A percentile compares a stretch with the other conserved stretches of the same genome.
These are phyloP conservation scores for Drosophila biarmipes DNA, from an alignment of 1,140 invertebrate species.

Conservation along the genomic window DNA sequence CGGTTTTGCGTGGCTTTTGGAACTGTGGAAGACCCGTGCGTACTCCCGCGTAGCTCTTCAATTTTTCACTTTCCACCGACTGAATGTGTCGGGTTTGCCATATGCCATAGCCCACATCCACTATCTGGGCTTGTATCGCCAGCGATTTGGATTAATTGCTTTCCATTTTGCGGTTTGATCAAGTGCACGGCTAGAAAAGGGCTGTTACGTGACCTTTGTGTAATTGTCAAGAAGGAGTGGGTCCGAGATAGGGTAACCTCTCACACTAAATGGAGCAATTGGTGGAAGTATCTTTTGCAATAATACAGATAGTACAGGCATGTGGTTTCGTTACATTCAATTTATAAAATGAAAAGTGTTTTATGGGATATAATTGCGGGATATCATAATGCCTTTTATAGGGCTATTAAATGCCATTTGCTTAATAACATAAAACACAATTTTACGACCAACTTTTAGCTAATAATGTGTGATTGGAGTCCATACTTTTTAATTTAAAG, in stretches of 20 bases:
- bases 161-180: slow-evolving; percentile 51
- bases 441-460: too few relatives aligned
- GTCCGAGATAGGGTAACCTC: not conserved
- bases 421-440: not conserved
- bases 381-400: not conserved
- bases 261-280: slow-evolving; percentile 2
- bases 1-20: not conserved
- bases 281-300: not conserved
- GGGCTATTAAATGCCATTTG: not conserved
- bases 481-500: too few relatives aligned
- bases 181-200: slow-evolving; percentile 27
- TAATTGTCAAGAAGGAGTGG: slow-evolving; percentile 19
- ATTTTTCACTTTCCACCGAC: slow-evolving; percentile 44
- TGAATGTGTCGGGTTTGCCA: slow-evolving; percentile 19
- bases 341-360: not conserved
- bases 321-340: not conserved
- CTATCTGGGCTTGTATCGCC: slow-evolving; percentile 17
- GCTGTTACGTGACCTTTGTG: slow-evolving; percentile 26
- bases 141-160: slow-evolving; percentile 52
- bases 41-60: slow-evolving; percentile 25
- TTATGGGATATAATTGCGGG: not conserved
- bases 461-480: too few relatives aligned
- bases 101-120: not conserved
- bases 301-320: not conserved
- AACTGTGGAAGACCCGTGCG: slow-evolving; percentile 40